phyloP scores from a whole-genome alignment of 2,888 invertebrate genomes.

The Cabera pusaria region DNA sequence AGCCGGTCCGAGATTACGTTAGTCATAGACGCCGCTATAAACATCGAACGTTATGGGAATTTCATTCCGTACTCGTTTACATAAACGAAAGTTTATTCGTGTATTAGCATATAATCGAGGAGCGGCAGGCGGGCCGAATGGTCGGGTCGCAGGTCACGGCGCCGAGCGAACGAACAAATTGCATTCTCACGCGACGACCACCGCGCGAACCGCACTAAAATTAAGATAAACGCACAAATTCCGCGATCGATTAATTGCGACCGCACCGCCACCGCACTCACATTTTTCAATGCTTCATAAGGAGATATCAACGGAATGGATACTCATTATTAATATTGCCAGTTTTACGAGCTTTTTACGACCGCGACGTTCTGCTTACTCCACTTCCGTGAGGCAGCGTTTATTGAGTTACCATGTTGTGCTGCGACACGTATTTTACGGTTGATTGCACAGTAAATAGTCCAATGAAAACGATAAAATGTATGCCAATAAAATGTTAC shows the following conservation, averaged over 20 bases:
- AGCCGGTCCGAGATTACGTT: constrained; percentile 6
- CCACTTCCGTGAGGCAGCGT: constrained; percentile 52
- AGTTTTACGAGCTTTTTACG: constrained; percentile 59
- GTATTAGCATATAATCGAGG: constrained; percentile 69
- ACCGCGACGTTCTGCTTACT: constrained; percentile 41
- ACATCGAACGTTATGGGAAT: constrained; percentile 31
- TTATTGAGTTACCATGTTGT: constrained; percentile 55
- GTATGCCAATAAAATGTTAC: constrained; percentile 29
- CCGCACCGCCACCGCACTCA: constrained; percentile 18
- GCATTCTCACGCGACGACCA: constrained; percentile 61
- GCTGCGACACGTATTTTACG: constrained; percentile 43
- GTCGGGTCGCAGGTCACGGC: constrained; percentile 53
- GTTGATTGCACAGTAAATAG: constrained; percentile 37
- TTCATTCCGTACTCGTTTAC: constrained; percentile 41
- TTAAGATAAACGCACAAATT: constrained; percentile 14
- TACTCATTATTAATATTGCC: constrained; percentile 62
- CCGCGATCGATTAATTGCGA: constrained; percentile 26
- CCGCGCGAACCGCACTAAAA: constrained; percentile 27
- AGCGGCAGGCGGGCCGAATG: constrained; percentile 15
- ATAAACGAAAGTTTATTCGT: constrained; percentile 50
- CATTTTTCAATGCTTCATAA: constrained; percentile 42
- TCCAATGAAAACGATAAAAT: constrained; percentile 38
- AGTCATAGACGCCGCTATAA: constrained; percentile 27
- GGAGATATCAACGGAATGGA: constrained; percentile 49
- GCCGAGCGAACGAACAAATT: constrained; percentile 57